Evolutionary conservation across 2,888 invertebrate species (phyloP), one percentile per base, ranked within the genome.

Genomic region (Chesias legatella): DNA sequence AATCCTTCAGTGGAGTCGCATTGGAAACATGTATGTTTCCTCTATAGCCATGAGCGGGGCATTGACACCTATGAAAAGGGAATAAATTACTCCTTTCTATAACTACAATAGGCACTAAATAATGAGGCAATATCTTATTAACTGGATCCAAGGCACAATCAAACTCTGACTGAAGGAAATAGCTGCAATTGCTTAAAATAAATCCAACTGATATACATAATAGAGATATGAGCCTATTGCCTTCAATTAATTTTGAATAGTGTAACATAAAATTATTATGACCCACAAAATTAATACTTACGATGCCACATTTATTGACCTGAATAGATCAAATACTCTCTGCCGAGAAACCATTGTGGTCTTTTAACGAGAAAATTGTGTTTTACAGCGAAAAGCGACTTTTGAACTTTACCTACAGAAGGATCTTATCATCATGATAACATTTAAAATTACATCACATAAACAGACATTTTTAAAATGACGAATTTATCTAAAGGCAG

Each of bases 41-140:
- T 38, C 91, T 88, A 56, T 90, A 89, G 1, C 93, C 91, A 70
- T 95, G 95, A 6, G 94, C 92, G 32, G 95, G 95, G 67, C 95
- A 95, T 67, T 90, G 91, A 63, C 94, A 94, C 32, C 94, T 94
- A 64, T 33, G 82, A 84, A 20, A 32, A 10, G 13, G 2, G 27
- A 11, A 20, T 24, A 42, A 7, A 22, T 10, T n/a, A n/a, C n/a
- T n/a, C n/a, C n/a, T n/a, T n/a, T n/a, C n/a, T n/a, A n/a, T n/a
- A n/a, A n/a, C n/a, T n/a, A n/a, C n/a, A n/a, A n/a, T n/a, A n/a
- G n/a, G n/a, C n/a, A n/a, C n/a, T n/a, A n/a, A n/a, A n/a, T n/a
- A n/a, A n/a, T n/a, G n/a, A n/a, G n/a, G n/a, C n/a, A n/a, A n/a
- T n/a, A n/a, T n/a, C n/a, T n/a, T n/a, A n/a, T n/a, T n/a, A n/a